Conservation (phyloP, 1,140 invertebrate species). For the Potamilus streckersoni region DNA sequence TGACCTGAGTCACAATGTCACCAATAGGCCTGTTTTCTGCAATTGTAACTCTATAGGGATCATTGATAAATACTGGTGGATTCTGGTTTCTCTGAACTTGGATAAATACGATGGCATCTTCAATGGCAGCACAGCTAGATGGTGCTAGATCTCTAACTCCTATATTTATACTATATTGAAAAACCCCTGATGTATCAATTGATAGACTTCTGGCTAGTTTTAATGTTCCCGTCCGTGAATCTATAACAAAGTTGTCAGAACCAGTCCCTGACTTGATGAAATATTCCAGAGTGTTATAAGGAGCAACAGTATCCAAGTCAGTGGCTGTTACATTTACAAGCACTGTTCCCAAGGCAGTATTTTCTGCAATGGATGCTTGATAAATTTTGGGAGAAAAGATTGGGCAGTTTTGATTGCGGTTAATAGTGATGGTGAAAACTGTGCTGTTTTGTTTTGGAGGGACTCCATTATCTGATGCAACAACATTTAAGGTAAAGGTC, state of each 20-base stretch:
- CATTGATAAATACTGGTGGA: constrained; percentile 34
- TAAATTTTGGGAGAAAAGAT: constrained; percentile 10
- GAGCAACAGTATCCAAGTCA: constrained; percentile 17
- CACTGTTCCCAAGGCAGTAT: constrained; percentile 2
- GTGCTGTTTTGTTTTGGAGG: constrained; percentile 38
- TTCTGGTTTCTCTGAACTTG: constrained; percentile 46
- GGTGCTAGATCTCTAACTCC: constrained; percentile 20
- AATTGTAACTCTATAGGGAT: constrained; percentile 32
- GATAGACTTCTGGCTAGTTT: constrained; percentile 14
- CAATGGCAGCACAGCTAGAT: constrained; percentile 4
- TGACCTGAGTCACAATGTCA: constrained; percentile 27
- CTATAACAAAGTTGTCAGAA: constrained; percentile 20
- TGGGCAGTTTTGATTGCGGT: constrained; percentile 39
- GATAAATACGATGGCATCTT: constrained; percentile 18
- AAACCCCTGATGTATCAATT: constrained; percentile 1
- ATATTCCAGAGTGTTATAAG: constrained; percentile 21
- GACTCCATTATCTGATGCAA: constrained; percentile 40
- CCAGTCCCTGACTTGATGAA: neutral
- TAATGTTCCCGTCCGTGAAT: constrained; percentile 12
- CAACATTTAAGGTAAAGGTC: constrained; percentile 42
- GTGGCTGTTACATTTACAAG: constrained; percentile 12
- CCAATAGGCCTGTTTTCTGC: constrained; percentile 39
- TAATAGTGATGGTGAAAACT: constrained; percentile 40
- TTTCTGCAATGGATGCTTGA: constrained; percentile 20
- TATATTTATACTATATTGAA: constrained; percentile 2